Base-by-base conservation (phyloP, 1,140 invertebrate species). In the Drosophila baimaii region DNA sequence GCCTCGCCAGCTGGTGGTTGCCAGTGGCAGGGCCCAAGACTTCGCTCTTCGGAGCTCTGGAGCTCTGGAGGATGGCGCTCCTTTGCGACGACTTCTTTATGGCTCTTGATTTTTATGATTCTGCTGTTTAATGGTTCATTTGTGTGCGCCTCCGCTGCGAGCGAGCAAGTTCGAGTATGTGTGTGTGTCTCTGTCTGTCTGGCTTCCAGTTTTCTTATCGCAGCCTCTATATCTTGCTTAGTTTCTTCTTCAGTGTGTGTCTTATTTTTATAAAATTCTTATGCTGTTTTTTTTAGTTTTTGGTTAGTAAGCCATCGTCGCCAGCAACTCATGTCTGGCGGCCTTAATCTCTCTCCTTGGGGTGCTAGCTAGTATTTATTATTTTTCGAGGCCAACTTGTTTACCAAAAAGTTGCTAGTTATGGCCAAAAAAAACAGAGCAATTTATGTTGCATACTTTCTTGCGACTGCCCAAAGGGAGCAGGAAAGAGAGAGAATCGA, bases 61-160 rank as follows among this genome's bases (percentile, higher is more conserved):
- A 52, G 29, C 29, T 23, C 57, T 64, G 31, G n/a, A 15, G 49
- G 49, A 43, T 76, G 83, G 79, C 84, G 83, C 83, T 88, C 84
- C 78, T 90, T 70, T 52, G 33, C 65, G 77, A 90, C 81, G 81
- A 83, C 81, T 90, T 90, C 82, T 90, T 91, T 90, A 90, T 90
- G 80, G 80, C 78, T 90, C 83, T 91, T 89, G 88, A 90, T 90
- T 90, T 90, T 90, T 90, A 90, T 88, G 88, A 90, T 88, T 90
- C 84, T 81, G 80, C 88, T 78, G 77, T 88, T 84, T 90, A 90
- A 90, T 90, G 88, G 83, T 81, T 84, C 88, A 90, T 90, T 90
- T 90, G 88, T 88, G 88, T 88, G 82, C 62, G 66, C 63, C 58
- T 41, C 57, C 41, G 35, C 39, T 29, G 41, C 33, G 62, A 37